phyloP scores from a whole-genome alignment of 2,797 vertebrate species.

The Sebastes hubbsi region DNA sequence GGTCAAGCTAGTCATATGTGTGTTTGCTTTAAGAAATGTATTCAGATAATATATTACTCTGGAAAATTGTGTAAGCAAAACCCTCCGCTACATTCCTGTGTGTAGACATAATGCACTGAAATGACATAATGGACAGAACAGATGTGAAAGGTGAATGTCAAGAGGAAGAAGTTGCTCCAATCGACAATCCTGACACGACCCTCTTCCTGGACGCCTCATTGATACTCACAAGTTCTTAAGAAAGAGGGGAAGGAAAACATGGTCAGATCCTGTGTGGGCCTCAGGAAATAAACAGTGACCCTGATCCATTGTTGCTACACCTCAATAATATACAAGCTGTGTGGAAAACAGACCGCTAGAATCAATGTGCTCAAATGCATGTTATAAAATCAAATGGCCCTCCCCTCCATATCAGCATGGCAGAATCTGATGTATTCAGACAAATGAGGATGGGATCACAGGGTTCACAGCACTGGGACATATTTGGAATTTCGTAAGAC shows the following conservation, averaged over 20 bases:
- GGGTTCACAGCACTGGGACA: neutral
- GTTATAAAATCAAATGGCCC: conserved; percentile 22
- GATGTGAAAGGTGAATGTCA: conserved; percentile 33
- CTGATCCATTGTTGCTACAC: conserved; percentile 57
- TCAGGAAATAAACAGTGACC: conserved; percentile 51
- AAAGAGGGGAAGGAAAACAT: conserved; percentile 48
- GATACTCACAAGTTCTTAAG: conserved; percentile 27
- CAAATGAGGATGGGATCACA: neutral
- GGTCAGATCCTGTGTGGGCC: conserved; percentile 53
- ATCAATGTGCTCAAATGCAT: conserved; percentile 14
- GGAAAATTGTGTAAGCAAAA: neutral
- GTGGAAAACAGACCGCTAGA: neutral
- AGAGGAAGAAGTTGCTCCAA: neutral
- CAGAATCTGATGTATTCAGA: neutral
- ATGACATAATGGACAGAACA: conserved; percentile 14
- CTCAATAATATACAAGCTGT: conserved; percentile 38
- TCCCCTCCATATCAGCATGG: neutral
- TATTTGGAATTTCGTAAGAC: neutral
- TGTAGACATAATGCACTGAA: neutral
- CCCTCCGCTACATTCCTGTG: neutral
- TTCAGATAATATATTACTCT: neutral
- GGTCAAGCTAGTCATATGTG: neutral
- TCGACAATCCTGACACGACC: conserved; percentile 5
- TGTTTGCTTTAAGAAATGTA: neutral
- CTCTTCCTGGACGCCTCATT: conserved; percentile 16